phyloP scores from a whole-genome alignment of 1,140 invertebrate species.

The Harlomillsia oculata region DNA sequence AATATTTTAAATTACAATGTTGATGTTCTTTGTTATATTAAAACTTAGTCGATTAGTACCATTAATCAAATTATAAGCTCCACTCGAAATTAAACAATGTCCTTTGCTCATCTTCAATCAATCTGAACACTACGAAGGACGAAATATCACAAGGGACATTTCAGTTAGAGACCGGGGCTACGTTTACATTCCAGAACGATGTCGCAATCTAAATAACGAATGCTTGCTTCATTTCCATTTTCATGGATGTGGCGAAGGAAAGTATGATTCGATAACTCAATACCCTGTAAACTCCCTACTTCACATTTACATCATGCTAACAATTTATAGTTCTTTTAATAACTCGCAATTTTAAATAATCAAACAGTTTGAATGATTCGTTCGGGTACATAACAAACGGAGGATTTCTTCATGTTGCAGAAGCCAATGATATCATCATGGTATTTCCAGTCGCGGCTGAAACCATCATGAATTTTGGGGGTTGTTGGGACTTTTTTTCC shows the following conservation, averaged over 20 bases:
- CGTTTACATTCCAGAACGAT: constrained; percentile 24
- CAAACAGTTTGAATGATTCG: constrained; percentile 11
- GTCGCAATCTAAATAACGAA: neutral
- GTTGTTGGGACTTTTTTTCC: constrained; percentile 31
- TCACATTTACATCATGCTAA: neutral
- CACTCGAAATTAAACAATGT: neutral
- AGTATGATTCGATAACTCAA: constrained; percentile 12
- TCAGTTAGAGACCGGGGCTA: constrained; percentile 22
- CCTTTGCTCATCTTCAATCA: constrained; percentile 18
- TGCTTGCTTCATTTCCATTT: constrained; percentile 28
- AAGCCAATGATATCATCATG: constrained; percentile 15
- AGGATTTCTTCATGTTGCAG: constrained; percentile 22
- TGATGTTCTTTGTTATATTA: too few species aligned
- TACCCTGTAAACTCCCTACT: neutral
- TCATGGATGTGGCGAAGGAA: constrained; percentile 30
- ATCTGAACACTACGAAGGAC: constrained; percentile 16
- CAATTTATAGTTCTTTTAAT: neutral
- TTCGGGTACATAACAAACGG: constrained; percentile 14
- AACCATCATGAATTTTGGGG: constrained; percentile 15
- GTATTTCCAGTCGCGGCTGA: constrained; percentile 25
- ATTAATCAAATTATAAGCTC: neutral
- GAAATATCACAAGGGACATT: neutral
- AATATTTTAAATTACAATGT: too few species aligned
- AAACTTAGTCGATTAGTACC: too few species aligned
- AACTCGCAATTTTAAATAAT: neutral